Evolutionary conservation across 2,888 invertebrate genomes (phyloP).

Genomic region (Ormyrus nitidulus): DNA sequence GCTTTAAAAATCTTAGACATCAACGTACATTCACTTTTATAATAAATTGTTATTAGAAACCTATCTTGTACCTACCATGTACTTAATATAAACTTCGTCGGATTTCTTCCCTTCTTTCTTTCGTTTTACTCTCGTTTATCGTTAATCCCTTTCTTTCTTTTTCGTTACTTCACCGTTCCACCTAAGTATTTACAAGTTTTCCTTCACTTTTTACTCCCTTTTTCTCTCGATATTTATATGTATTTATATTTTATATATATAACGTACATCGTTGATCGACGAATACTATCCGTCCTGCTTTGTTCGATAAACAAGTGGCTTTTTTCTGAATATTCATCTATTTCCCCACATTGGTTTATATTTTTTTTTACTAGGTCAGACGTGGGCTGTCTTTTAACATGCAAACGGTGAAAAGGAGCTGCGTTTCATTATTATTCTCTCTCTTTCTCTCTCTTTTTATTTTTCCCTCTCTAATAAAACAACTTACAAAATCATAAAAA

Average conservation of each 20-base stretch:
- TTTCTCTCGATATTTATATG: slow-evolving; percentile 42
- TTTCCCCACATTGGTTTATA: slow-evolving; percentile 10
- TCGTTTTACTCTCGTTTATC: slow-evolving; percentile 18
- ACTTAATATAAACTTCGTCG: slow-evolving; percentile 69
- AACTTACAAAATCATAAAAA: too few relatives aligned
- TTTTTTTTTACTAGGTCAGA: slow-evolving; percentile 34
- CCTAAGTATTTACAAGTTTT: slow-evolving; percentile 45
- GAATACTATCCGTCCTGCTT: slow-evolving; percentile 22
- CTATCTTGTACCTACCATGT: slow-evolving; percentile 73
- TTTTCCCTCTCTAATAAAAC: too few relatives aligned
- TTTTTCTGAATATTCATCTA: slow-evolving; percentile 14
- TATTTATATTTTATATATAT: slow-evolving; percentile 47
- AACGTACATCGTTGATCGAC: slow-evolving; percentile 55
- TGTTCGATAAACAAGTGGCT: slow-evolving; percentile 33
- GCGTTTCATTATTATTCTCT: not conserved
- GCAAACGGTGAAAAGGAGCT: too few relatives aligned
- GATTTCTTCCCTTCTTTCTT: slow-evolving; percentile 55
- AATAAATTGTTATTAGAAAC: slow-evolving; percentile 74
- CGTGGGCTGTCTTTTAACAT: slow-evolving; percentile 13
- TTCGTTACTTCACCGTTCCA: not conserved
- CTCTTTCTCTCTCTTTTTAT: not conserved
- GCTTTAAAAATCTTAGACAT: slow-evolving; percentile 74
- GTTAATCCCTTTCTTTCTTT: slow-evolving; percentile 14
- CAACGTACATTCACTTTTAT: slow-evolving; percentile 74
- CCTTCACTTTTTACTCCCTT: not conserved